A percentile compares a stretch with the other conserved stretches of the same genome.
phyloP scores from a whole-genome alignment of 2,888 invertebrate species.

The Helobdella robusta region DNA sequence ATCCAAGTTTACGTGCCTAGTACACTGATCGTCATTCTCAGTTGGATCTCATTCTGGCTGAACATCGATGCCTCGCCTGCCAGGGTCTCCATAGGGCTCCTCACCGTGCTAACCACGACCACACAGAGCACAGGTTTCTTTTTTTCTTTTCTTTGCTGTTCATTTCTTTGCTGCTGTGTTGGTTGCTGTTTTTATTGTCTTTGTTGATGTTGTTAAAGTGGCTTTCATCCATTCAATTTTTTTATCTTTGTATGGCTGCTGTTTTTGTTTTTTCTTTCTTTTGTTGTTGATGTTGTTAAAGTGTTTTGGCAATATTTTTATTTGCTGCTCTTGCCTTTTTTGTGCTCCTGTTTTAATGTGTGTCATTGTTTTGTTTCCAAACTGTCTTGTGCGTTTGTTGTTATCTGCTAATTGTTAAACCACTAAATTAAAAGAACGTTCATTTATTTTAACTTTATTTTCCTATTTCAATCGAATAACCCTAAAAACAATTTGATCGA shows the following conservation, averaged over 20 bases:
- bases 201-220: no score
- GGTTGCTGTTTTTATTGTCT: no score
- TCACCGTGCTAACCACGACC: slow-evolving; percentile 28
- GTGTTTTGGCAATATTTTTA: not conserved
- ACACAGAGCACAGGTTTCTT: slow-evolving; percentile 59
- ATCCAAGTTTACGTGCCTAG: slow-evolving; percentile 36
- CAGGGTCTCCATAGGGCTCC: slow-evolving; percentile 66
- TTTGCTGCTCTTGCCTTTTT: not conserved
- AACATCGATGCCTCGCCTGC: slow-evolving; percentile 63
- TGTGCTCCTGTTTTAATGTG: not conserved
- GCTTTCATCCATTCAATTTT: no score
- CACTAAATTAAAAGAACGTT: no score
- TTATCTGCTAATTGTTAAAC: not conserved
- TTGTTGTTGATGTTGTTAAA: not conserved
- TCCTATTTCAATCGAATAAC: no score
- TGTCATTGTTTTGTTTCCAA: not conserved
- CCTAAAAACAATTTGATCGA: no score
- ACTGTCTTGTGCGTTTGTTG: not conserved
- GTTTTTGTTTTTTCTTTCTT: not conserved
- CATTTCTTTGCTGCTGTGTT: no score
- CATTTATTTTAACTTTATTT: no score
- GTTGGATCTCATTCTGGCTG: slow-evolving; percentile 72
- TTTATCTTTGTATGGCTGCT: not conserved
- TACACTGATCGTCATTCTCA: slow-evolving; percentile 31
- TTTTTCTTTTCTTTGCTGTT: not conserved